Base-by-base conservation (phyloP, 2,888 invertebrate species). In the Sphaeridia pumilis region DNA sequence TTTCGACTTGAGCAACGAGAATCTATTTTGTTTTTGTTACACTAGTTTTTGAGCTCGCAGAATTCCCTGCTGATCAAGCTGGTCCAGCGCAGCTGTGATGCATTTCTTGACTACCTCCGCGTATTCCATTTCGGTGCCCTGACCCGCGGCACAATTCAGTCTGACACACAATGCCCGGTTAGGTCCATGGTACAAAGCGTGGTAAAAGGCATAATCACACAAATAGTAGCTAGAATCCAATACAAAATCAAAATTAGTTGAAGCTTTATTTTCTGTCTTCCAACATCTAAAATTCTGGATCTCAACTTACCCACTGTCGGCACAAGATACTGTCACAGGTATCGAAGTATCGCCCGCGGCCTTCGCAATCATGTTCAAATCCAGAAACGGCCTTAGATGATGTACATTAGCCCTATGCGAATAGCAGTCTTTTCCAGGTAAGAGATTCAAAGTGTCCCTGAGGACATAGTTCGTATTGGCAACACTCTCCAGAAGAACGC, bases 181-280 rank as follows among this genome's bases (percentile, higher is more conserved):
- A 4, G 22, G 21, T 14, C 26, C 31, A 10, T 34, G 12, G 22
- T 48, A 26, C 12, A 48, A 26, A 26, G 48, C 34, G 26, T 48
- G 21, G 25, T 48, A 48, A 26, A 36, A 48, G 7, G 48, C 48
- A 20, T 48, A 48, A 36, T 48, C 48, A 25, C 48, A 48, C n/a
- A 48, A 36, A 24, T 48, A 48, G 17, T 17, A 48, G 14, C 48
- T 48, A 14, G 20, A 21, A 28, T 26, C 7, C 10, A 38, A 12
- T 12, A n/a, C 46, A 46, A 25, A 25, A 44, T 20, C 10, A 44
- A 24, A 44, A 21, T 10, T 44, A n/a, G 20, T 10, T 10, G 7
- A 44, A 44, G n/a, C n/a, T n/a, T n/a, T n/a, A n/a, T n/a, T n/a
- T n/a, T n/a, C n/a, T n/a, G n/a, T n/a, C n/a, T n/a, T n/a, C n/a